These are phyloP conservation scores for Centruroides vittatus DNA, from an alignment of 1,140 invertebrate genomes.

Conservation along the genomic window DNA sequence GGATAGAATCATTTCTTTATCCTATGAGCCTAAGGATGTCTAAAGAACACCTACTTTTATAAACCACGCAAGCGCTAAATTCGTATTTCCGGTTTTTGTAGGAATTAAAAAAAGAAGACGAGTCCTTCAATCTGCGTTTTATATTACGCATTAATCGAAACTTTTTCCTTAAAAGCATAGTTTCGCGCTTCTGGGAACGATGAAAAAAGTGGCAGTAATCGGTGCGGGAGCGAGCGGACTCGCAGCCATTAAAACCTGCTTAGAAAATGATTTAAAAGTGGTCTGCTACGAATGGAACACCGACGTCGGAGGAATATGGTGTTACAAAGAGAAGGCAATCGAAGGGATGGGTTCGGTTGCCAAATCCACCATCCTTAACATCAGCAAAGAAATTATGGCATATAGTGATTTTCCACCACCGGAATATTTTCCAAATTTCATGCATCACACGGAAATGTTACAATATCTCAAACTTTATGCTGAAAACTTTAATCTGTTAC, in stretches of 20 bases:
- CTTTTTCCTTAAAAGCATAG: too few species aligned
- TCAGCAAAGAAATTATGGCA: conserved; percentile 34
- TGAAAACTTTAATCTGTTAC: conserved; percentile 16
- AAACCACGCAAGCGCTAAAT: too few species aligned
- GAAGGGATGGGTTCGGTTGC: conserved; percentile 22
- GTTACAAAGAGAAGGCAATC: conserved; percentile 27
- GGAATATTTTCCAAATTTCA: conserved; percentile 25
- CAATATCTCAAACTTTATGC: conserved; percentile 26
- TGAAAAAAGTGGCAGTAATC: conserved; percentile 3
- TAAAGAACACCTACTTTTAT: too few species aligned
- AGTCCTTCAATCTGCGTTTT: too few species aligned
- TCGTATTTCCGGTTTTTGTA: too few species aligned
- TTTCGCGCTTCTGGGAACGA: too few species aligned
- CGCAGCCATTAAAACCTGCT: conserved; percentile 12
- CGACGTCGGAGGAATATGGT: conserved; percentile 38
- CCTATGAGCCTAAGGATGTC: too few species aligned
- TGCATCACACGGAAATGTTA: conserved; percentile 25
- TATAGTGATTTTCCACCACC: conserved; percentile 23
- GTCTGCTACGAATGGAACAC: conserved; percentile 34
- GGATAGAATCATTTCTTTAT: too few species aligned
- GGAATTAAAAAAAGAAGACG: too few species aligned
- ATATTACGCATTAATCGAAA: too few species aligned
- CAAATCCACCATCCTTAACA: conserved; percentile 28
- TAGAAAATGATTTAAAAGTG: conserved; percentile 20
- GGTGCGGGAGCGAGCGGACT: conserved; percentile 14